These are phyloP conservation scores for Chelonus formosanus DNA, from an alignment of 2,888 invertebrate species.

Conservation along the genomic window DNA sequence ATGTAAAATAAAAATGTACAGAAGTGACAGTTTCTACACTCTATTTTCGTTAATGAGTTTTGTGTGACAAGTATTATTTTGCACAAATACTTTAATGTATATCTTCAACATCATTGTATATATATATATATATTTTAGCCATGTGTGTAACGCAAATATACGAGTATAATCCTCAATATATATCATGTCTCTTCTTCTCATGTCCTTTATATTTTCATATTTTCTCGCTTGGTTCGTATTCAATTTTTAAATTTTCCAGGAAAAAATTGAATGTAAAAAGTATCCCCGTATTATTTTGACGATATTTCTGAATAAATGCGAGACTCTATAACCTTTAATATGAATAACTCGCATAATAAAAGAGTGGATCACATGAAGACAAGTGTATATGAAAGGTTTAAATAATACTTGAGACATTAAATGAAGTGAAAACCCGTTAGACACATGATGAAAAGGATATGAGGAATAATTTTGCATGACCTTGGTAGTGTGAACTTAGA, in stretches of 20 bases:
- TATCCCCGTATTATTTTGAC: too few relatives aligned
- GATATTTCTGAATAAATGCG: too few relatives aligned
- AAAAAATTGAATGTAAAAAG: too few relatives aligned
- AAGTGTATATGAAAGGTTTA: not conserved
- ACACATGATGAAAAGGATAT: not conserved
- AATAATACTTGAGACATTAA: not conserved
- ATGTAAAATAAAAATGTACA: not conserved
- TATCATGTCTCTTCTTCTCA: not conserved
- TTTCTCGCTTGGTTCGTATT: not conserved
- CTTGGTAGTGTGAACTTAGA: not conserved
- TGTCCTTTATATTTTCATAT: not conserved
- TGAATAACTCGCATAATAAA: too few relatives aligned
- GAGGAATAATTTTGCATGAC: conserved; percentile 3
- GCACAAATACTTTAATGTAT: not conserved
- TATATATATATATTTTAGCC: not conserved
- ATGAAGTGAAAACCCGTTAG: not conserved
- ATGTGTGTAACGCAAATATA: not conserved
- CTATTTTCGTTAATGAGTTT: not conserved
- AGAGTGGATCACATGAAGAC: too few relatives aligned
- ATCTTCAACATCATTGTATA: not conserved
- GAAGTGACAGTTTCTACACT: not conserved
- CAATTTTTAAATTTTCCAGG: not conserved
- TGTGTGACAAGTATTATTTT: not conserved
- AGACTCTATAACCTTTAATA: too few relatives aligned
- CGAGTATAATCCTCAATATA: not conserved